phyloP scores from a whole-genome alignment of 2,113 vertebrate species.

The Carlito syrichta region DNA sequence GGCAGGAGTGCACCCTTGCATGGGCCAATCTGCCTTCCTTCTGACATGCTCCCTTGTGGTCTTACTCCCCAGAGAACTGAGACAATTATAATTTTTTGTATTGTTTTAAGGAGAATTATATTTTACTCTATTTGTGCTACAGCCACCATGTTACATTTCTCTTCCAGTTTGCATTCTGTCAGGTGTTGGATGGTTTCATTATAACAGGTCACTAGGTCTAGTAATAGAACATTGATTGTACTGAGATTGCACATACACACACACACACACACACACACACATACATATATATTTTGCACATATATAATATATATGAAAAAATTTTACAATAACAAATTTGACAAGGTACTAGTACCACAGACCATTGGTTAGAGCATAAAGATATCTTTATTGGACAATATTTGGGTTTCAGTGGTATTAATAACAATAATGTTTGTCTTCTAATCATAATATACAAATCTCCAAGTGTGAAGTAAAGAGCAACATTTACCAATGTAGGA shows the following conservation, averaged over 20 bases:
- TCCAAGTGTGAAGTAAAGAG: neutral
- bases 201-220: neutral
- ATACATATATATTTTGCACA: neutral
- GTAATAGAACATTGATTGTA: constrained; percentile 25
- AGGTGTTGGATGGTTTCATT: constrained; percentile 40
- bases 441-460: neutral
- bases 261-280: neutral
- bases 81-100: neutral
- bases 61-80: neutral
- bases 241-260: neutral
- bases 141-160: neutral
- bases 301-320: neutral
- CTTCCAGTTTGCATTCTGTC: neutral
- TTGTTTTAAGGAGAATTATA: neutral
- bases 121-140: constrained; percentile 11
- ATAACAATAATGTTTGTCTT: constrained; percentile 21
- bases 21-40: neutral
- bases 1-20: neutral
- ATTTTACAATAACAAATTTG: neutral
- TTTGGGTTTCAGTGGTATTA: neutral
- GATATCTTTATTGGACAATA: constrained; percentile 37
- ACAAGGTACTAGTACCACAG: neutral
- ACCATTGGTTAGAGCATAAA: constrained; percentile 1
- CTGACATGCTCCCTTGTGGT: neutral
- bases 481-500: neutral